phyloP scores from a whole-genome alignment of 2,113 vertebrate genomes.

The Oostethus manadensis region DNA sequence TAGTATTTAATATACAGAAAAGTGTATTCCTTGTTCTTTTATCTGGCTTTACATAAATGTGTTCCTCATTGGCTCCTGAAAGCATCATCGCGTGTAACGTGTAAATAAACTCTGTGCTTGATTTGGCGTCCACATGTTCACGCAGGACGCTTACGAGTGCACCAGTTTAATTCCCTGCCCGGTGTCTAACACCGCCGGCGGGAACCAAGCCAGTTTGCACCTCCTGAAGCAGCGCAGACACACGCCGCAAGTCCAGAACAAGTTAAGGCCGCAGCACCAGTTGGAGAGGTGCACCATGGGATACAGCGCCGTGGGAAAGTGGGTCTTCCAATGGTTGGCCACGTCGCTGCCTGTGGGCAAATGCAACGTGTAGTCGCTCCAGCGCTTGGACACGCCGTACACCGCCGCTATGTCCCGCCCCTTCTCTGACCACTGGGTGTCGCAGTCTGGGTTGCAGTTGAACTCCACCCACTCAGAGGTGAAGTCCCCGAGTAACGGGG shows the following conservation, averaged over 20 bases:
- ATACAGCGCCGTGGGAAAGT: slow-evolving; percentile 87
- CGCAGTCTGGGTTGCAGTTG: slow-evolving; percentile 83
- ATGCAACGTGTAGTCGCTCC: slow-evolving; percentile 94
- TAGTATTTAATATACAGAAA: no score
- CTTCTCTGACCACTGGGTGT: slow-evolving; percentile 82
- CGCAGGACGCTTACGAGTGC: slow-evolving; percentile 73
- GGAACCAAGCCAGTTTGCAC: slow-evolving; percentile 93
- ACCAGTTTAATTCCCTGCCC: slow-evolving; percentile 96
- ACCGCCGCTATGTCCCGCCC: slow-evolving; percentile 71
- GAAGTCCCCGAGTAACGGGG: slow-evolving; percentile 85
- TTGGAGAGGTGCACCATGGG: slow-evolving; percentile 90
- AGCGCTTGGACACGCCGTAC: slow-evolving; percentile 87
- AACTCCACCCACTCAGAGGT: slow-evolving; percentile 95
- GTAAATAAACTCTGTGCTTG: not conserved
- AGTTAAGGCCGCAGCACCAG: slow-evolving; percentile 93
- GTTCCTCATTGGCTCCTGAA: no score
- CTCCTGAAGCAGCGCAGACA: slow-evolving; percentile 91
- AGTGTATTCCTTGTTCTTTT: no score
- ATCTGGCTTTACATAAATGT: no score
- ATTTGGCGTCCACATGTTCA: not conserved
- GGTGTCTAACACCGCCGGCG: slow-evolving; percentile 89
- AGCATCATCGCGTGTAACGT: no score
- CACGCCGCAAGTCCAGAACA: slow-evolving; percentile 85
- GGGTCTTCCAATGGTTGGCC: slow-evolving; percentile 93
- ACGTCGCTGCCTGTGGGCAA: slow-evolving; percentile 89